phyloP scores from a whole-genome alignment of 2,797 vertebrate genomes.

The Ptychadena robeensis region DNA sequence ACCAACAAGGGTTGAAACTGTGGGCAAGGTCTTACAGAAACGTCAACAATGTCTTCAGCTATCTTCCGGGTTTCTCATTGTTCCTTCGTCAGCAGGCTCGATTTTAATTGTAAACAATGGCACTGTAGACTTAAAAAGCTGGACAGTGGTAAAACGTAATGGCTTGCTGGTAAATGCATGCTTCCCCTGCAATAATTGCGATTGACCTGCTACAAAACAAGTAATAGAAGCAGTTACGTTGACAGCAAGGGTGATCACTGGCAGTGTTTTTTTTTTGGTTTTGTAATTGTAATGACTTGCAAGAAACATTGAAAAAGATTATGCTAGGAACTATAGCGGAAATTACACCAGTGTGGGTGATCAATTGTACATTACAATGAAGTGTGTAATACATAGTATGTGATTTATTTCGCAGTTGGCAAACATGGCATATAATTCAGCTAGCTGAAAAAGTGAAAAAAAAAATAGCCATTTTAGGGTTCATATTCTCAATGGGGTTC shows the following conservation, averaged over 20 bases:
- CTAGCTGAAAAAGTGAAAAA: background rate
- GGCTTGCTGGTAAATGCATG: background rate
- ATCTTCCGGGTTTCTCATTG: conserved; percentile 28
- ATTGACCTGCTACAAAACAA: background rate
- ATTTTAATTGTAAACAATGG: conserved; percentile 39
- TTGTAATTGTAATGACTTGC: background rate
- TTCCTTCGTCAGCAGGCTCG: conserved; percentile 38
- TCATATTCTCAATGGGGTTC: no score
- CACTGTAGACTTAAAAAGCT: conserved; percentile 7
- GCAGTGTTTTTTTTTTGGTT: background rate
- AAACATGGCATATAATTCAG: background rate
- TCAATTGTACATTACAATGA: background rate
- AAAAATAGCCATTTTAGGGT: background rate
- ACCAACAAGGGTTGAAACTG: conserved; percentile 41
- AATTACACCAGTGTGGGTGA: background rate
- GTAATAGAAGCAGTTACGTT: background rate
- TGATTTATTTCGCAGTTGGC: background rate
- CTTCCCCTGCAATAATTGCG: background rate
- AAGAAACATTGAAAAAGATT: background rate
- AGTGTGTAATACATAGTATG: background rate
- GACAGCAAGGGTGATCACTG: background rate
- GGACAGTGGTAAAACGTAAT: conserved; percentile 18
- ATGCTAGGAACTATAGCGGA: background rate
- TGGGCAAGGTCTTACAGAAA: conserved; percentile 49
- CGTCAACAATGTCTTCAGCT: conserved; percentile 45